phyloP scores from a whole-genome alignment of 1,140 invertebrate genomes.

The Lepidostoma basale region DNA sequence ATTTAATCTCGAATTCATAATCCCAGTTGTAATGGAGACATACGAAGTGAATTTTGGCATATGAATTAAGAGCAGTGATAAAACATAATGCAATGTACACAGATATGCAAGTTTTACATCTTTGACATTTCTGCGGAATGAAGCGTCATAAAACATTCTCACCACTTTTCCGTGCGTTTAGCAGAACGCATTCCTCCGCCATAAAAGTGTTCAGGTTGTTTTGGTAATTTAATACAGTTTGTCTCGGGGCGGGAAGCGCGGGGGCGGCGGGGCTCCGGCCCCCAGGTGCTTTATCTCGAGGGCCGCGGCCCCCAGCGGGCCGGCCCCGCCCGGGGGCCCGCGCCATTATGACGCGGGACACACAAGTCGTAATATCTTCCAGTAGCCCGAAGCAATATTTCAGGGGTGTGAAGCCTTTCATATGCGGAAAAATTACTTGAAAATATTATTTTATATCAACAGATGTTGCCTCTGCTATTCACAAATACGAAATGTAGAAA shows the following conservation, averaged over 20 bases:
- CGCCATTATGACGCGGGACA: slow-evolving; percentile 27
- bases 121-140: slow-evolving; percentile 9
- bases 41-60: too few species aligned
- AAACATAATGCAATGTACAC: too few species aligned
- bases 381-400: slow-evolving; percentile 20
- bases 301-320: not conserved
- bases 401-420: too few species aligned
- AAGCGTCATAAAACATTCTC: not conserved
- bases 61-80: too few species aligned
- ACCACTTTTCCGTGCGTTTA: slow-evolving; percentile 15
- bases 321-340: not conserved
- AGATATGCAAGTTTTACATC: too few species aligned
- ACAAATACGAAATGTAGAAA: too few species aligned
- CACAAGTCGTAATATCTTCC: slow-evolving; percentile 28
- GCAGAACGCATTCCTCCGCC: slow-evolving; percentile 9
- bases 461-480: too few species aligned
- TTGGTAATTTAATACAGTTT: slow-evolving; percentile 23
- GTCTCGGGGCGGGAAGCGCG: not conserved
- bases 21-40: too few species aligned
- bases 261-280: not conserved
- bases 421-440: too few species aligned
- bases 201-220: slow-evolving; percentile 19
- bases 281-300: slow-evolving; percentile 18
- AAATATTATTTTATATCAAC: too few species aligned
- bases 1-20: too few species aligned